These are phyloP conservation scores for Typhlichthys eigenmanni DNA, from an alignment of 2,797 vertebrate species.

Conservation along the genomic window DNA sequence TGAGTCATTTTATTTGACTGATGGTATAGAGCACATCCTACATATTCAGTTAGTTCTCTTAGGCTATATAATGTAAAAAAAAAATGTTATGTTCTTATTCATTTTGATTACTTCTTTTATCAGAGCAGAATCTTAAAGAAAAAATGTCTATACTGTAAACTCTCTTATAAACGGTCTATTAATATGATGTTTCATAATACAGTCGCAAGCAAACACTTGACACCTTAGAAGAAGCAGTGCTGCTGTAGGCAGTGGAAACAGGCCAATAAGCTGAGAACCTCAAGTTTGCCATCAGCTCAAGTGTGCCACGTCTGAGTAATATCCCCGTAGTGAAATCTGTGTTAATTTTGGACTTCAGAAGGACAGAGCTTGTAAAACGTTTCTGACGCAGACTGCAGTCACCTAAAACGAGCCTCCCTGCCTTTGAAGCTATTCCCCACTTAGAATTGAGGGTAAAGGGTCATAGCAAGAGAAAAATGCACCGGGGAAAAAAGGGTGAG, in stretches of 20 bases:
- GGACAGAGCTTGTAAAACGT: slow-evolving; percentile 37
- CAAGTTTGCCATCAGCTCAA: slow-evolving; percentile 32
- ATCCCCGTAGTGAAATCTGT: slow-evolving; percentile 26
- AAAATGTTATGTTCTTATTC: no score
- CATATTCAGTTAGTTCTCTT: no score
- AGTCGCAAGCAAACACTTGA: no score
- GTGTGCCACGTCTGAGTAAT: slow-evolving; percentile 36
- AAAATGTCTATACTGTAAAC: no score
- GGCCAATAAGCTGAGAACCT: slow-evolving; percentile 40
- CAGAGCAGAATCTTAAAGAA: no score
- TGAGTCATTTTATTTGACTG: no score
- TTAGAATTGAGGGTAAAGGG: slow-evolving; percentile 54
- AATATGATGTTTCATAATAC: neutral
- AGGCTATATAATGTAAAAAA: no score
- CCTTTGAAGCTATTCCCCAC: slow-evolving; percentile 48
- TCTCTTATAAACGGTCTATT: neutral
- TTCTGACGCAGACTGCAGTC: slow-evolving; percentile 21
- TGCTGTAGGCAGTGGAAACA: slow-evolving; percentile 8
- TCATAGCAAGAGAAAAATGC: slow-evolving; percentile 47
- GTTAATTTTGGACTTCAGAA: slow-evolving; percentile 46
- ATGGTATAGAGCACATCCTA: no score
- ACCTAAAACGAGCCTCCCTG: slow-evolving; percentile 27
- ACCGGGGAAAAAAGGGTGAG: slow-evolving; percentile 19
- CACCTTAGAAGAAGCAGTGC: no score
- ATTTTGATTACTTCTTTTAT: no score